Evolutionary conservation across 2,113 vertebrate genomes (phyloP).

Genomic region (Cathartes aura): DNA sequence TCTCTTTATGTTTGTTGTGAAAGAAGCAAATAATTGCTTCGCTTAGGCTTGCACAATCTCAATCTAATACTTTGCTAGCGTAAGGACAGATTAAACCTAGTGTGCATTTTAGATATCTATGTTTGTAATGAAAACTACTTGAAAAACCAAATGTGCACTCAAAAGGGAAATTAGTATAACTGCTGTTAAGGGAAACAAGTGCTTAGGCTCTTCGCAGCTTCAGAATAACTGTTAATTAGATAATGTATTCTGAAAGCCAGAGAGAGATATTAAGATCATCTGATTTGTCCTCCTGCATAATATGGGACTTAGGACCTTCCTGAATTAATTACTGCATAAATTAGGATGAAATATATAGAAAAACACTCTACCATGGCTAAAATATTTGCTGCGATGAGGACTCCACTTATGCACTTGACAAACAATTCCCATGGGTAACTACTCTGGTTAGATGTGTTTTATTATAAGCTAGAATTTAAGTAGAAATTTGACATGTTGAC

Average conservation of each 20-base stretch:
- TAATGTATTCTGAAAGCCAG: slow-evolving; percentile 34
- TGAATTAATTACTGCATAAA: slow-evolving; percentile 43
- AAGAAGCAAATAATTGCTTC: slow-evolving; percentile 56
- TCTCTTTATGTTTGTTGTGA: slow-evolving; percentile 27
- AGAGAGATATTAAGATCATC: slow-evolving; percentile 34
- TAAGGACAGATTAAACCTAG: slow-evolving; percentile 64
- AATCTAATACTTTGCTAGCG: slow-evolving; percentile 49
- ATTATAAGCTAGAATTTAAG: background rate
- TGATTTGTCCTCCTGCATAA: slow-evolving; percentile 31
- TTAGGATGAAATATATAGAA: background rate
- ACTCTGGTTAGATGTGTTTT: background rate
- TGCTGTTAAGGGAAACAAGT: slow-evolving; percentile 72
- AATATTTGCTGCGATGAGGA: background rate
- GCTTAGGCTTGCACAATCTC: slow-evolving; percentile 45
- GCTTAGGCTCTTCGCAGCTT: slow-evolving; percentile 72
- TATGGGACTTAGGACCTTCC: background rate
- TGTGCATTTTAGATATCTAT: slow-evolving; percentile 53
- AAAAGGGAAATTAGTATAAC: slow-evolving; percentile 74
- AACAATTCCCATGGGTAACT: background rate
- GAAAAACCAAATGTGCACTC: slow-evolving; percentile 69
- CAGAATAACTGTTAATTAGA: slow-evolving; percentile 71
- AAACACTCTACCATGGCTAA: background rate
- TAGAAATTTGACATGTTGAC: background rate
- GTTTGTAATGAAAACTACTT: slow-evolving; percentile 64
- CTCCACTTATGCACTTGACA: background rate